These are phyloP conservation scores for Eudyptes chrysolophus DNA, from an alignment of 2,113 vertebrate genomes.

Conservation along the genomic window DNA sequence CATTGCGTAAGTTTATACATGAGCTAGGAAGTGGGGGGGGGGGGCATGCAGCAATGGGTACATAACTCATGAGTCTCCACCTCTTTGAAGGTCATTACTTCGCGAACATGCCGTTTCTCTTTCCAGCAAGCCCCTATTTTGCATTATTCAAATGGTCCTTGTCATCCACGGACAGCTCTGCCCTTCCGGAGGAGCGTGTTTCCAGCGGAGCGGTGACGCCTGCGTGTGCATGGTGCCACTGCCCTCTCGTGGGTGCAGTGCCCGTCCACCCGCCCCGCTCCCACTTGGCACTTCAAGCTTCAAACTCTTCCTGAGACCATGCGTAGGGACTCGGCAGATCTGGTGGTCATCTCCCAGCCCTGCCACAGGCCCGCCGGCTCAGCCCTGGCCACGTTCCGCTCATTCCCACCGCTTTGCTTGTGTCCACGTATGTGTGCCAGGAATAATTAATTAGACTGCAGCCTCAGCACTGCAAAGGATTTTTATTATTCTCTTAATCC, in stretches of 20 bases:
- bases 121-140: background rate
- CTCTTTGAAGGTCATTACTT: slow-evolving; percentile 12
- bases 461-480: background rate
- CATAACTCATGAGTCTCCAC: background rate
- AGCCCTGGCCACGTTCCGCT: background rate
- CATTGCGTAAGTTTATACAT: slow-evolving; percentile 34
- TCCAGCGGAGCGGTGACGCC: accelerated
- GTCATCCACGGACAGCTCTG: background rate
- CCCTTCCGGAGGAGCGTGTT: background rate
- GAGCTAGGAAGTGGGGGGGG: background rate
- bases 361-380: background rate
- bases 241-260: background rate
- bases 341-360: background rate
- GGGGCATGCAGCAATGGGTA: background rate
- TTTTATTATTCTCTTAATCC: background rate
- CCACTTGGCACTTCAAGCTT: accelerated
- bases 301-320: background rate
- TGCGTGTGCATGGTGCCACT: accelerated
- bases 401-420: background rate
- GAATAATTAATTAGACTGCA: background rate
- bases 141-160: background rate
- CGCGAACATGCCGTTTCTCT: accelerated
- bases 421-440: background rate
- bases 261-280: accelerated
- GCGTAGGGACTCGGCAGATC: accelerated